Conservation (phyloP, 2,888 invertebrate genomes). For the Drosophila kanekoi region DNA sequence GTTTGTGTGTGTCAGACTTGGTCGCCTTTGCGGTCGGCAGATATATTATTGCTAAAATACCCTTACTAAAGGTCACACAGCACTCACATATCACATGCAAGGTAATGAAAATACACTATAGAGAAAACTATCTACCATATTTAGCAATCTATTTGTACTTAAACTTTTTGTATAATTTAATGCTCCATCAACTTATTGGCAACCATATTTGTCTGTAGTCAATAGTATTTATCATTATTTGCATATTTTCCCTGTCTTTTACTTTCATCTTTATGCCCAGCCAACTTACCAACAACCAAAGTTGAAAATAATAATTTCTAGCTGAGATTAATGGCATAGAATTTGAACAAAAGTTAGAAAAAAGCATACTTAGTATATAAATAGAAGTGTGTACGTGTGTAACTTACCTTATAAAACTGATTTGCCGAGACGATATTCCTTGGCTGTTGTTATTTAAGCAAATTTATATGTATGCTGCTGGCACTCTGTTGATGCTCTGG, state of each 20-base stretch:
- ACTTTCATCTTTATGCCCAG: too few relatives aligned
- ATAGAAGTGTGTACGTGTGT: conserved; percentile 8
- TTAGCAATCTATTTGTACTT: too few relatives aligned
- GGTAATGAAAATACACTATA: too few relatives aligned
- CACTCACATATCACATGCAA: background rate
- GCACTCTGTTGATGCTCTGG: conserved; percentile 34
- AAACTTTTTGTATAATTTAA: too few relatives aligned
- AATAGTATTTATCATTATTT: too few relatives aligned
- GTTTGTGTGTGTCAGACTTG: conserved; percentile 33
- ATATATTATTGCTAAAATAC: conserved; percentile 33
- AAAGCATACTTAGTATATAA: background rate
- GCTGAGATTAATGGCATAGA: too few relatives aligned
- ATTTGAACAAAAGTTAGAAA: background rate
- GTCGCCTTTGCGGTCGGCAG: conserved; percentile 45
- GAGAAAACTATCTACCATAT: too few relatives aligned
- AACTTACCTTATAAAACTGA: background rate
- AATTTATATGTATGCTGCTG: conserved; percentile 58
- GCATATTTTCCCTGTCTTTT: too few relatives aligned
- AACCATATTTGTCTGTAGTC: too few relatives aligned
- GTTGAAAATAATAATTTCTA: too few relatives aligned
- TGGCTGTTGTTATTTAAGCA: conserved; percentile 63
- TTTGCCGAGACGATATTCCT: conserved; percentile 9
- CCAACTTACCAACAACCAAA: too few relatives aligned
- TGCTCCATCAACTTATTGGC: too few relatives aligned
- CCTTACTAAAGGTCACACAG: conserved; percentile 7